Percentiles rank a stretch among this genome's conserved stretches.
phyloP scores from a whole-genome alignment of 2,888 invertebrate genomes.

The Macrophya annulata region DNA sequence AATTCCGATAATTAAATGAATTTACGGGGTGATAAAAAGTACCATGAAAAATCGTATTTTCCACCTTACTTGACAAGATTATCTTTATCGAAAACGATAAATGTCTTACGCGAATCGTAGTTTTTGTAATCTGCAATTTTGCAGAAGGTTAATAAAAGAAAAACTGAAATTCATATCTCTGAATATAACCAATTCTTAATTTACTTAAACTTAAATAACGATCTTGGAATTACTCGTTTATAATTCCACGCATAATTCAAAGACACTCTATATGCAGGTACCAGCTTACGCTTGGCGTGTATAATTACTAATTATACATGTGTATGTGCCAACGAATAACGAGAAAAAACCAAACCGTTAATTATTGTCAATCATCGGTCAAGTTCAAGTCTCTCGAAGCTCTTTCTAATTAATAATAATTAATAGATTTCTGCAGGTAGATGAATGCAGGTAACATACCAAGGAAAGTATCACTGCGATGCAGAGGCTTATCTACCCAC shows the following conservation, averaged over 20 bases:
- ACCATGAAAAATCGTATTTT: too few relatives aligned
- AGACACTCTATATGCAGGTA: constrained; percentile 2
- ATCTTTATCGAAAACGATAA: too few relatives aligned
- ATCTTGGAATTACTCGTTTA: neutral
- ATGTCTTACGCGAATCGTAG: too few relatives aligned
- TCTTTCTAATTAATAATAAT: constrained; percentile 19
- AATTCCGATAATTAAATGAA: neutral
- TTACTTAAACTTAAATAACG: neutral
- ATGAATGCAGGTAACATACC: neutral
- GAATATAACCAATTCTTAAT: neutral
- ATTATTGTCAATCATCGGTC: constrained; percentile 46
- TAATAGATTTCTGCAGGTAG: neutral
- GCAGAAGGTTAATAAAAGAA: neutral
- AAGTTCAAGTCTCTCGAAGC: constrained; percentile 23
- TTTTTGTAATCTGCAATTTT: too few relatives aligned
- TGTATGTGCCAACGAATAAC: constrained; percentile 26
- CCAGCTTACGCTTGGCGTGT: neutral
- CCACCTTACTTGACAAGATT: too few relatives aligned
- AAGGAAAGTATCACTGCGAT: neutral
- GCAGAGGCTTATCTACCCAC: neutral
- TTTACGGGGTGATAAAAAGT: neutral
- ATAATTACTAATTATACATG: constrained; percentile 31
- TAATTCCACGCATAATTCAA: neutral
- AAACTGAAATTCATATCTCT: neutral
- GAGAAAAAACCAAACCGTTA: constrained; percentile 29